Evolutionary conservation across 37 sponge, comb jelly and placozoan species (phyloP), one percentile per base, ranked within the genome.

Genomic region (Oopsacas minuta): DNA sequence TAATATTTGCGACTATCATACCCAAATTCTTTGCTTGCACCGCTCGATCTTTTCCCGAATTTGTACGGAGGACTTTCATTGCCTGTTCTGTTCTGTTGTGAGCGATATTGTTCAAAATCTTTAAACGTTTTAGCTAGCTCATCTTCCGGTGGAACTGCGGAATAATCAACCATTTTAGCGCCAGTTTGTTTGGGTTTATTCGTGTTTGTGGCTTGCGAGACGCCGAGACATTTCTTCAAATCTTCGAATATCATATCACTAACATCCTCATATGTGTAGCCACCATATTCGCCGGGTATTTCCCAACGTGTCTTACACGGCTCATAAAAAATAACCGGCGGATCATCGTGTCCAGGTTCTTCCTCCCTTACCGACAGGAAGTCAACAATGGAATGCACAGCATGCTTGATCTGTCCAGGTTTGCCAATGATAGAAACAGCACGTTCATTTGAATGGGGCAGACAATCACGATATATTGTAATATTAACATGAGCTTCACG

Each of bases 271-370:
- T 12, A 61, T 34, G 75, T 61, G 28, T 61, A 61, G 7, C 75
- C 75, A 61, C 75, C 75, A 61, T 61, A 61, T 34, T 61, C 75
- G 20, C 75, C 75, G 5, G 75, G 75, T 3, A 61, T 61, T 61
- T 61, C 75, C 75, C 75, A 61, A 25, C 75, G 75, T 3, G 75
- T 25, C 22, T 61, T 61, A 34, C 75, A 61, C 7, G 75, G 75
- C 28, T 61, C 75, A 34, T 61, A 61, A n/a, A 25, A 61, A 20
- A 61, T 61, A 25, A 61, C 22, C 30, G 75, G 75, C 7, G 75
- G 75, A 34, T 61, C 75, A 61, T 61, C 75, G 30, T 61, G 75
- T 20, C 75, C 75, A 7, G 22, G 75, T 61, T 61, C 75, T 20
- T 61, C 75, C 22, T 61, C 75, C 7, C 75, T 10, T 12, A 61